phyloP scores from a whole-genome alignment of 2,888 invertebrate species.

The Sinohyriopsis cumingii region DNA sequence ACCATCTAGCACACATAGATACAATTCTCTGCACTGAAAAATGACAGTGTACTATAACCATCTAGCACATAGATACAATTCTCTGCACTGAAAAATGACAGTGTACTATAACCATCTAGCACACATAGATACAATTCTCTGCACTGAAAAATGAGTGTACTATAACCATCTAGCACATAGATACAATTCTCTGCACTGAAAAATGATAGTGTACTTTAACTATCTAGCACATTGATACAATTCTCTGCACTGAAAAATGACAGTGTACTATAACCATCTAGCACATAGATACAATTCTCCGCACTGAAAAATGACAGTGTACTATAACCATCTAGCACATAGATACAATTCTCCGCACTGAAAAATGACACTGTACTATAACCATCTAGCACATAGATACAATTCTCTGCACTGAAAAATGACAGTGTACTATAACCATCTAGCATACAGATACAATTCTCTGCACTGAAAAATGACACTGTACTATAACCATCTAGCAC shows the following conservation, averaged over 20 bases:
- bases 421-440: neutral
- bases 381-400: conserved; percentile 85
- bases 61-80: conserved; percentile 91
- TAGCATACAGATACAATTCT: conserved; percentile 93
- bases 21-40: conserved; percentile 95
- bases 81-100: conserved; percentile 86
- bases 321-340: conserved; percentile 76
- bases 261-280: neutral
- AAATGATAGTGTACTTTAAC: conserved; percentile 34
- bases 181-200: conserved; percentile 97
- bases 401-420: conserved; percentile 92
- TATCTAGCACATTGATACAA: conserved; percentile 88
- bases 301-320: conserved; percentile 80
- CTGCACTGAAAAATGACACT: conserved; percentile 83
- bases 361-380: conserved; percentile 52
- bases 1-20: conserved; percentile 85
- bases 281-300: conserved; percentile 97
- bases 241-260: conserved; percentile 88
- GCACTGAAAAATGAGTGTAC: conserved; percentile 80
- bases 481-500: conserved; percentile 74
- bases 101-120: conserved; percentile 10
- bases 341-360: conserved; percentile 99
- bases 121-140: conserved; percentile 98
- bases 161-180: conserved; percentile 79
- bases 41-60: conserved; percentile 4